Percentiles rank a stretch among this genome's conserved stretches.
phyloP scores from a whole-genome alignment of 1,140 invertebrate species.

The Berghia stephanieae region DNA sequence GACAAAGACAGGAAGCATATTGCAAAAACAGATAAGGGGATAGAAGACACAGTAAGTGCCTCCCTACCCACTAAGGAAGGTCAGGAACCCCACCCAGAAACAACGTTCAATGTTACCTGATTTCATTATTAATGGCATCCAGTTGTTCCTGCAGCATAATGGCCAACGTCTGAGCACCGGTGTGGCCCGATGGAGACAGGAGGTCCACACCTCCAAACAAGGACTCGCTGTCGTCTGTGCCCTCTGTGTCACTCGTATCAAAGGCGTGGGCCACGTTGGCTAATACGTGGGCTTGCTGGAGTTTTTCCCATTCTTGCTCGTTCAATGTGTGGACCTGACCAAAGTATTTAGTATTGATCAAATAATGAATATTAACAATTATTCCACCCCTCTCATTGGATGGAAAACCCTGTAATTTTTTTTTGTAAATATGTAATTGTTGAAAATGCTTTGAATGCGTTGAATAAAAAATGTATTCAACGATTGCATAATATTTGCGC shows the following conservation, averaged over 20 bases:
- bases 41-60: too few relatives aligned
- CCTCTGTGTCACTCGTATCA: constrained; percentile 83
- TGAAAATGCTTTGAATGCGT: too few relatives aligned
- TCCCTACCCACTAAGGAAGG: too few relatives aligned
- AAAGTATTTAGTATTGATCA: too few relatives aligned
- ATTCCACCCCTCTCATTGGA: too few relatives aligned
- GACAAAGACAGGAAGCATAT: too few relatives aligned
- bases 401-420: neutral
- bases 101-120: too few relatives aligned
- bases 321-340: constrained; percentile 70
- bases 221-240: constrained; percentile 67
- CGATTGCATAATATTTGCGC: too few relatives aligned
- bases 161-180: constrained; percentile 96
- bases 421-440: neutral
- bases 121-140: constrained; percentile 99
- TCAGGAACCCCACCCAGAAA: too few relatives aligned
- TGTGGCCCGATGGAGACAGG: constrained; percentile 74
- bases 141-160: constrained; percentile 99
- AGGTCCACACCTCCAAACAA: constrained; percentile 76
- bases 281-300: constrained; percentile 92
- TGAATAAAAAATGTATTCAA: too few relatives aligned
- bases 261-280: constrained; percentile 91
- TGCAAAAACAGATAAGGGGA: too few relatives aligned
- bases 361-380: too few relatives aligned
- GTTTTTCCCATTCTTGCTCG: constrained; percentile 89